Evolutionary conservation across 1,140 invertebrate species (phyloP), one percentile per base, ranked within the genome.

Genomic region (Hypsibius dujardini): DNA sequence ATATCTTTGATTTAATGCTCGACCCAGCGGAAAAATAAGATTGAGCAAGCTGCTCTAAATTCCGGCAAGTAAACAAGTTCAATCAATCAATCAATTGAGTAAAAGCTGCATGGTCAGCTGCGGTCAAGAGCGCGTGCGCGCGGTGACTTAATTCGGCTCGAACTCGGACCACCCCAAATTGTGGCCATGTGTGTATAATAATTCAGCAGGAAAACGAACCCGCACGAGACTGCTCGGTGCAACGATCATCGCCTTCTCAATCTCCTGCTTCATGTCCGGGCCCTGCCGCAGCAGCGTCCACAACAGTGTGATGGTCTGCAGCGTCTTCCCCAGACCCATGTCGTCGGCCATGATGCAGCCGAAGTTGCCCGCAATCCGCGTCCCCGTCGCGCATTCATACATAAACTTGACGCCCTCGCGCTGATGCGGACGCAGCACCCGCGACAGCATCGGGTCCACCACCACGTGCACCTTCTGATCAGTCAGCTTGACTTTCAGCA

Each of bases 281-380:
- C 90, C 86, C 81, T 93, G 91, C 67, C 86, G 83, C 73, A 99
- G 79, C 40, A 98, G 80, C 3, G 95, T 98, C 94, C 94, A 98
- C 15, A 97, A 80, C 2, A 99, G 80, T 1, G 94, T 91, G 73
- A 99, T 96, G 79, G 95, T 98, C 78, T 99, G 96, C 7, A 99
- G 80, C 3, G 96, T 99, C 80, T 99, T 99, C 1, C 95, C 95
- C 2, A 89, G 75, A 69, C 85, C 92, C 94, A 98, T 97, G 85
- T 97, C 94, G 82, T 98, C 94, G 46, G 94, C 94, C 94, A 98
- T 97, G 56, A 98, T 97, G 76, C 94, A 97, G 1, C 95, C 94
- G 82, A 85, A 89, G 73, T 87, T 89, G 75, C 86, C 83, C 73
- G 89, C 87, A 73, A 97, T 95, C 76, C 90, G 86, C 72, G 84